Percentiles rank a stretch among this genome's conserved stretches.
Evolutionary conservation across 2,797 vertebrate species (phyloP).

Genomic region (Siniperca scherzeri): DNA sequence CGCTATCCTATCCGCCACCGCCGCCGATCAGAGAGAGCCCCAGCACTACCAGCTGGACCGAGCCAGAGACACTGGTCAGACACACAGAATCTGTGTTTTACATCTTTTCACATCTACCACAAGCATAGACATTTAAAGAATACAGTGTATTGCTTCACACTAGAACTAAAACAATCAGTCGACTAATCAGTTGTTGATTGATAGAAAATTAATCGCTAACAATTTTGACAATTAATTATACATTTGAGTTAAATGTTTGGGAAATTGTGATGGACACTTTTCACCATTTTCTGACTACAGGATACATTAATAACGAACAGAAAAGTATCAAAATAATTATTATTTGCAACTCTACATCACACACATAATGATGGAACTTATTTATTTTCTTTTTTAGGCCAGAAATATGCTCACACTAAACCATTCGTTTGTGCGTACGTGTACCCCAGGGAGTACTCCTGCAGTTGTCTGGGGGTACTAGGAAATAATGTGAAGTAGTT

Average conservation of each 20-base stretch:
- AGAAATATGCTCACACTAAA: neutral
- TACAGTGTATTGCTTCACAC: neutral
- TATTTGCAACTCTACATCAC: neutral
- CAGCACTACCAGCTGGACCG: constrained; percentile 88
- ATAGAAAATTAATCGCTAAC: neutral
- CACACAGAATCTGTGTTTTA: constrained; percentile 11
- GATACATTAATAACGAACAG: neutral
- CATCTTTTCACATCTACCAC: neutral
- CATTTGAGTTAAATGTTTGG: neutral
- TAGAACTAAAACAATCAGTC: neutral
- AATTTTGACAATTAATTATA: neutral
- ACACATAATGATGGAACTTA: neutral
- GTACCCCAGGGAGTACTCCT: neutral
- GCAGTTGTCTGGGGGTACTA: neutral
- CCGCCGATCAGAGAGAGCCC: constrained; percentile 87
- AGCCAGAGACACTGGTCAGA: constrained; percentile 85
- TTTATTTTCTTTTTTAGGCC: neutral
- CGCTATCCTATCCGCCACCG: constrained; percentile 90
- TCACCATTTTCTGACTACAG: neutral
- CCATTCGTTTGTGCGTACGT: neutral
- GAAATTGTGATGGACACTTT: neutral
- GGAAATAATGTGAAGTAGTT: constrained; percentile 4
- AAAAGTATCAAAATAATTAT: neutral
- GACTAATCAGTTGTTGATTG: neutral
- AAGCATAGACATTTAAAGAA: neutral